These are phyloP conservation scores for Marisa cornuarietis DNA, from an alignment of 1,140 invertebrate genomes.

Conservation along the genomic window DNA sequence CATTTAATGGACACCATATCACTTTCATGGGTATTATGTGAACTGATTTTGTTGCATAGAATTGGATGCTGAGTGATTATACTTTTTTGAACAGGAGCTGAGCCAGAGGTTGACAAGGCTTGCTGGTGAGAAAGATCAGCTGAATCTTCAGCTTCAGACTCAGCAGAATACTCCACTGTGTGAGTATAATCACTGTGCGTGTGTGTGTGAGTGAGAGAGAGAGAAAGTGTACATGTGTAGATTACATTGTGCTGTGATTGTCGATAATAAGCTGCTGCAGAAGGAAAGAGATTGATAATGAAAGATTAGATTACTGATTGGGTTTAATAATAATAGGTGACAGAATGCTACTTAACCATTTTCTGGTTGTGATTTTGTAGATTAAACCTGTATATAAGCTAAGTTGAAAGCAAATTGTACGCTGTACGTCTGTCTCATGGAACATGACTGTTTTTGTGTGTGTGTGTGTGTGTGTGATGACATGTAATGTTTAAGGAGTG, in stretches of 20 bases:
- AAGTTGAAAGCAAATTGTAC: no score
- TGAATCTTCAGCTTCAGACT: conserved; percentile 57
- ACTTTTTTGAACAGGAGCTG: conserved; percentile 44
- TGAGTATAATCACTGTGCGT: conserved; percentile 31
- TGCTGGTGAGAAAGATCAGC: conserved; percentile 51
- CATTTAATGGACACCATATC: no score
- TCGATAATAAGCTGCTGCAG: background rate
- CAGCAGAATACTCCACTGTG: conserved; percentile 56
- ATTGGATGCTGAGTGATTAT: background rate
- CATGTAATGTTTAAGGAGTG: no score
- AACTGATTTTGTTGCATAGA: background rate
- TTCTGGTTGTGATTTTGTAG: no score
- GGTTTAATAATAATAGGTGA: no score
- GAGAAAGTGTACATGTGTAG: background rate
- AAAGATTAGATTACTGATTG: background rate
- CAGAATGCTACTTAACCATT: no score
- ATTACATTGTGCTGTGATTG: background rate
- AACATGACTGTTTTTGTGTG: no score
- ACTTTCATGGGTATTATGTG: no score
- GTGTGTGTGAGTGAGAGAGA: no score
- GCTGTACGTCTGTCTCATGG: no score
- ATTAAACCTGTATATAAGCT: no score
- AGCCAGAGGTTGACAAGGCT: conserved; percentile 48
- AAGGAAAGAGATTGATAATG: background rate
- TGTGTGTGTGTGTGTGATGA: no score